phyloP scores from a whole-genome alignment of 2,888 invertebrate species.

The Drosophila colorata region DNA sequence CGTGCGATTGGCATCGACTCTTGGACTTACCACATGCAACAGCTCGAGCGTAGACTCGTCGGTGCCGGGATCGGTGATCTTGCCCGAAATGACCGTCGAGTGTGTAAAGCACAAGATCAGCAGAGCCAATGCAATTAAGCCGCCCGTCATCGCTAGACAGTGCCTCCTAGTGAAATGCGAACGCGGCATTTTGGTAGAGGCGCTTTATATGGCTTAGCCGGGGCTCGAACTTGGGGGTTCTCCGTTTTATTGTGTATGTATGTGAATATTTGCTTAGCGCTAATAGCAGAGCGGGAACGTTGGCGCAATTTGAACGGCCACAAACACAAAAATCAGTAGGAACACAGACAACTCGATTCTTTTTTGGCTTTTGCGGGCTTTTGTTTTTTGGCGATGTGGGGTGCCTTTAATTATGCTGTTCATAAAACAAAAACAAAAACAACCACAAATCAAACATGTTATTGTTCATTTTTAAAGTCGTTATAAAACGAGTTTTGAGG shows the following conservation, averaged over 20 bases:
- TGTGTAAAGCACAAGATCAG: constrained; percentile 80
- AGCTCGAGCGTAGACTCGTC: constrained; percentile 82
- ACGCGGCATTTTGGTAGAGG: constrained; percentile 79
- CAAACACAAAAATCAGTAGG: constrained; percentile 32
- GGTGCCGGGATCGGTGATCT: constrained; percentile 61
- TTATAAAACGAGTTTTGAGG: constrained; percentile 42
- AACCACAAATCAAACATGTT: constrained; percentile 25
- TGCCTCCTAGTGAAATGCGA: constrained; percentile 82
- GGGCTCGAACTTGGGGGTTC: constrained; percentile 21
- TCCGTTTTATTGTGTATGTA: constrained; percentile 24
- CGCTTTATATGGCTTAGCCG: constrained; percentile 66
- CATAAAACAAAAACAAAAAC: constrained; percentile 42
- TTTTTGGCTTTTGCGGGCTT: constrained; percentile 19
- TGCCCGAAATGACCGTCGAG: constrained; percentile 69
- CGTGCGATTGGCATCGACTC: constrained; percentile 16
- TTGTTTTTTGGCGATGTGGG: constrained; percentile 20
- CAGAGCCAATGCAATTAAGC: constrained; percentile 73
- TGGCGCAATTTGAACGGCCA: constrained; percentile 17
- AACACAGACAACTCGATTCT: constrained; percentile 38
- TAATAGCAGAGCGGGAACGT: constrained; percentile 32
- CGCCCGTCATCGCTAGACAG: constrained; percentile 83
- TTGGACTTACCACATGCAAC: constrained; percentile 83
- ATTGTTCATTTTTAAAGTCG: constrained; percentile 34
- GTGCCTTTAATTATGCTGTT: constrained; percentile 51
- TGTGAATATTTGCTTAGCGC: constrained; percentile 21